phyloP scores from a whole-genome alignment of 2,113 vertebrate genomes.

The Cottus gobio region DNA sequence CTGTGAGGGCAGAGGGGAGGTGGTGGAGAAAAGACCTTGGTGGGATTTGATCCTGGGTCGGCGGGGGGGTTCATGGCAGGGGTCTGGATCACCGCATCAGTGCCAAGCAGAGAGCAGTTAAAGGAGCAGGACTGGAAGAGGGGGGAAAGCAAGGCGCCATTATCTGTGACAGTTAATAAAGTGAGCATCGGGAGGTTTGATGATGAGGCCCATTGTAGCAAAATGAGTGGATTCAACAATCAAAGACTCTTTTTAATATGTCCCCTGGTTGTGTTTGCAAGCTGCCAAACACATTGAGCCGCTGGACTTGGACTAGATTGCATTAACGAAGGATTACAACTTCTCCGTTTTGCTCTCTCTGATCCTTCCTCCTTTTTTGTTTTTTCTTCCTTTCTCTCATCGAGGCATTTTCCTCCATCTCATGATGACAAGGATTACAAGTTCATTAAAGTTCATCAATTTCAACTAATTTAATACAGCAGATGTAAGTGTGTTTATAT shows the following conservation, averaged over 20 bases:
- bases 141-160: not conserved
- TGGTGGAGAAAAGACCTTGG: conserved; percentile 32
- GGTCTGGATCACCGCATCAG: conserved; percentile 4
- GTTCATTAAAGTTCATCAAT: conserved; percentile 48
- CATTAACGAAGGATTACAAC: conserved; percentile 56
- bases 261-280: conserved; percentile 19
- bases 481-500: not conserved
- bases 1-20: conserved; percentile 38
- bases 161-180: not conserved
- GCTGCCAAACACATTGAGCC: conserved; percentile 33
- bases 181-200: conserved; percentile 9
- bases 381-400: conserved; percentile 12
- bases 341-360: conserved; percentile 8
- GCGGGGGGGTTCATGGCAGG: conserved; percentile 25
- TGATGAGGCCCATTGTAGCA: not conserved
- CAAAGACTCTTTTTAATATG: conserved; percentile 25
- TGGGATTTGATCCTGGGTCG: conserved; percentile 41
- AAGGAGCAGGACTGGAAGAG: not conserved
- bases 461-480: not conserved
- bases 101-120: conserved; percentile 11
- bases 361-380: conserved; percentile 10
- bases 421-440: conserved; percentile 38
- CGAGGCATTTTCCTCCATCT: conserved; percentile 5
- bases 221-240: conserved; percentile 15
- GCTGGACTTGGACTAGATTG: conserved; percentile 19